Base-by-base conservation (phyloP, 1,140 invertebrate species). In the Drosophila novamexicana region DNA sequence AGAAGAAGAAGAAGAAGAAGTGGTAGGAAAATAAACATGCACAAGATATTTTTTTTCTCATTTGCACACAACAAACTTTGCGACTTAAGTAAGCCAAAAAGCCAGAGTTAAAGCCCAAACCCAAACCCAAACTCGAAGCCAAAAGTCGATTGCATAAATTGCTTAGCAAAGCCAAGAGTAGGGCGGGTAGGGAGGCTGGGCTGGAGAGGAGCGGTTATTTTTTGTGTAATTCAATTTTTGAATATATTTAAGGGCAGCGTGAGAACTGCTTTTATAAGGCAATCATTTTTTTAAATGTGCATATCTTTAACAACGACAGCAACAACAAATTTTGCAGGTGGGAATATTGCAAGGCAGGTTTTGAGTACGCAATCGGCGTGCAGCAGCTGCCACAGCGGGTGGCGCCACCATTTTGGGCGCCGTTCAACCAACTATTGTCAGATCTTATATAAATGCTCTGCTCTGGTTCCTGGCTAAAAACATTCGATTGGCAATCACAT, bases 191-290 rank as follows among this genome's bases (percentile, higher is more conserved):
- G 16, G 56, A 9, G 8, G 5, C 1, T 50, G 7, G 1, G 12
- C 40, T 14, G n/a, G 12, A 14, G 12, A 18, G 40, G 7, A 10
- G 37, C 18, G 52, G 59, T 59, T 66, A 69, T 70, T 50, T 50
- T 72, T 68, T 85, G 67, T 54, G 82, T 68, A 88, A 88, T 86
- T 81, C 59, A 44, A 74, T 54, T 77, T 29, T 88, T 86, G 79
- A 88, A 85, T 85, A 86, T 86, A 40, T 82, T 88, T 69, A 76
- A 52, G 69, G 63, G 54, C 75, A 71, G 83, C 82, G 83, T 86
- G 82, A 86, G 82, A 86, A 86, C 54, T 49, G 7, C 53, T 47
- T 52, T 77, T 62, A 29, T 65, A 58, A 29, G 65, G 53, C 42
- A 70, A 79, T 77, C 49, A 69, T 73, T n/a, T 54, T 36, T 54